Evolutionary conservation across 2,113 vertebrate species (phyloP).

Genomic region (Rhinopomastus cyanomelas): DNA sequence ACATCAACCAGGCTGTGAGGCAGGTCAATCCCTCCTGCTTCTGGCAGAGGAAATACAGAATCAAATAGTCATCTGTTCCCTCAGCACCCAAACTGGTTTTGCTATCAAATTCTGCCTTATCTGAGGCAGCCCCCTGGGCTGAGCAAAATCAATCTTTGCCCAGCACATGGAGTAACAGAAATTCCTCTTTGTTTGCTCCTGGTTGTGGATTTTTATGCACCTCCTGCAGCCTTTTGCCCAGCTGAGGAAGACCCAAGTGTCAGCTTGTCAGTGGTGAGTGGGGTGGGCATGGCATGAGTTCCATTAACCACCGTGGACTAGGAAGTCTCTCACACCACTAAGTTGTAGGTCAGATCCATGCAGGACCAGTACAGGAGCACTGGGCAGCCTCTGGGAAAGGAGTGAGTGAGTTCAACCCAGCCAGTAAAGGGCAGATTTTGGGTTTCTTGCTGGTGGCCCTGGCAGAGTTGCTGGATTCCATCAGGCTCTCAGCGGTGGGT

Average conservation of each 20-base stretch:
- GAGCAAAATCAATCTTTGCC: not conserved
- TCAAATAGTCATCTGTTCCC: not conserved
- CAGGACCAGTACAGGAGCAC: not conserved
- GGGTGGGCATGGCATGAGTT: not conserved
- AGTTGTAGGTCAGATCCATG: not conserved
- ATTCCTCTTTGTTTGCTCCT: not conserved
- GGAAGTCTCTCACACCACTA: not conserved
- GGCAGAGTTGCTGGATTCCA: not conserved
- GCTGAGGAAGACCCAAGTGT: not conserved
- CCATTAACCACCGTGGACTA: not conserved
- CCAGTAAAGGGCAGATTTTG: not conserved
- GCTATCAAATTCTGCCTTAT: not conserved
- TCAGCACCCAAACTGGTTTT: not conserved
- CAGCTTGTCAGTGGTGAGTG: not conserved
- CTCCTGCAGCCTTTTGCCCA: not conserved
- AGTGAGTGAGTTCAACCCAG: not conserved
- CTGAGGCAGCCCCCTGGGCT: not conserved
- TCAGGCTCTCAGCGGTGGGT: not conserved
- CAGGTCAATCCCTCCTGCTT: not conserved
- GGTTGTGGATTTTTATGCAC: too few relatives aligned
- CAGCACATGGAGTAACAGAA: not conserved
- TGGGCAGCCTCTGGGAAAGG: not conserved
- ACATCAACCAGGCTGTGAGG: not conserved
- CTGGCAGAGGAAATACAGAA: not conserved
- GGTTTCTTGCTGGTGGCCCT: not conserved